Conservation (phyloP, 2,888 invertebrate genomes). For the Willowsia nigromaculata region DNA sequence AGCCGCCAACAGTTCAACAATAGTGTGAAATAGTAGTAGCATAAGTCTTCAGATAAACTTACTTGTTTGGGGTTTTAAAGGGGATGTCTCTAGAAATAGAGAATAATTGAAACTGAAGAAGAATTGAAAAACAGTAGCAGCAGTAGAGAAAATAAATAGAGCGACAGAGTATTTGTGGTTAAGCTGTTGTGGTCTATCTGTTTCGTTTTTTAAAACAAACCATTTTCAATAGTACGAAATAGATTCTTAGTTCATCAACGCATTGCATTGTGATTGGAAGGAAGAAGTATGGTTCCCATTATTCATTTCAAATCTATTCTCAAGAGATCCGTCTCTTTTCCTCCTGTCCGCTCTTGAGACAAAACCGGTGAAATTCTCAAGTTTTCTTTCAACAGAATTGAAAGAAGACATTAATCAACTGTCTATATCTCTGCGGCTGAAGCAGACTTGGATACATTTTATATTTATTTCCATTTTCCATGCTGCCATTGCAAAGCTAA, state of each 20-base stretch:
- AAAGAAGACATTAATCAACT: conserved; percentile 61
- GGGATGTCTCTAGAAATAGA: not conserved
- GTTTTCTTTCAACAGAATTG: conserved; percentile 54
- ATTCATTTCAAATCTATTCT: conserved; percentile 54
- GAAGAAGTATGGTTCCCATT: conserved; percentile 27
- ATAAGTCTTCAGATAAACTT: not conserved
- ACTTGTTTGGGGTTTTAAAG: not conserved
- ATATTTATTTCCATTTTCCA: conserved; percentile 6
- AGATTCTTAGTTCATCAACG: not conserved
- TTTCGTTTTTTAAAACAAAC: conserved; percentile 16
- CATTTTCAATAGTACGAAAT: not conserved
- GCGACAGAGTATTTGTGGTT: not conserved
- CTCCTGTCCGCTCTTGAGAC: conserved; percentile 20
- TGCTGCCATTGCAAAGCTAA: not conserved
- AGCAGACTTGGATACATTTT: not conserved
- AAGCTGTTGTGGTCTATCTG: conserved; percentile 8
- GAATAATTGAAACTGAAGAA: not conserved
- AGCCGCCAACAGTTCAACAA: not conserved
- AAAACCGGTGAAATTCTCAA: conserved; percentile 38
- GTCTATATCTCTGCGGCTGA: not conserved
- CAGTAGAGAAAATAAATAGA: conserved; percentile 8
- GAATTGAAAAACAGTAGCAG: too few species aligned
- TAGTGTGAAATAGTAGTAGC: not conserved
- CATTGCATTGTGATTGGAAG: not conserved
- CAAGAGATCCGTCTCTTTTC: conserved; percentile 18